phyloP scores from a whole-genome alignment of 2,113 vertebrate genomes.

The Crotalus viridis region DNA sequence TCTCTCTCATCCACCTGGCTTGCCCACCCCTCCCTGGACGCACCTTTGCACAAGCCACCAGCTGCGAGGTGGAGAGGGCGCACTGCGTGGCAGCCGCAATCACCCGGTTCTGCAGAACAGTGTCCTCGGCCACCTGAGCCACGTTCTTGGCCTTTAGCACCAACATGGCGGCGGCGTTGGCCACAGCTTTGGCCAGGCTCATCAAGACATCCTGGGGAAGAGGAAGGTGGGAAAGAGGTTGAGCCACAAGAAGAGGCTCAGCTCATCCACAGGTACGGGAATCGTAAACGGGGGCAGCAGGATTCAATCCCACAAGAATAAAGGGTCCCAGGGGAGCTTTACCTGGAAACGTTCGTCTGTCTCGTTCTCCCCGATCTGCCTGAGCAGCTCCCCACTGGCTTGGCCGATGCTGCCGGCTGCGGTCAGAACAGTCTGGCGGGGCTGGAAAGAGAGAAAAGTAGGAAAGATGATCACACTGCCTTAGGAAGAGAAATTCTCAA shows the following conservation, averaged over 20 bases:
- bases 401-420: constrained; percentile 97
- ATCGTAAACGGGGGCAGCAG: background rate
- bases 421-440: constrained; percentile 95
- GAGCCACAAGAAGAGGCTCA: background rate
- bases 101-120: constrained; percentile 92
- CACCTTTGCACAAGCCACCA: constrained; percentile 98
- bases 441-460: constrained; percentile 67
- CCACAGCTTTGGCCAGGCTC: constrained; percentile 97
- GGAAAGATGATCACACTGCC: background rate
- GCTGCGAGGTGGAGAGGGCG: constrained; percentile 95
- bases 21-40: background rate
- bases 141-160: constrained; percentile 98
- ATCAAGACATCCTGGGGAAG: constrained; percentile 90
- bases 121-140: constrained; percentile 93
- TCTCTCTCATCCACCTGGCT: background rate
- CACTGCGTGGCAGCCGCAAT: constrained; percentile 97
- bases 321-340: background rate
- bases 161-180: constrained; percentile 96
- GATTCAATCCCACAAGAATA: background rate
- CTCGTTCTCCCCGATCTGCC: constrained; percentile 97
- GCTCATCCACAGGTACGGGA: background rate
- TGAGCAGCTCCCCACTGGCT: constrained; percentile 93
- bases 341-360: constrained; percentile 98
- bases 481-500: background rate
- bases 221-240: background rate